Evolutionary conservation across 2,888 invertebrate species (phyloP), one percentile per base, ranked within the genome.

Genomic region (Hofmannophila pseudospretella): DNA sequence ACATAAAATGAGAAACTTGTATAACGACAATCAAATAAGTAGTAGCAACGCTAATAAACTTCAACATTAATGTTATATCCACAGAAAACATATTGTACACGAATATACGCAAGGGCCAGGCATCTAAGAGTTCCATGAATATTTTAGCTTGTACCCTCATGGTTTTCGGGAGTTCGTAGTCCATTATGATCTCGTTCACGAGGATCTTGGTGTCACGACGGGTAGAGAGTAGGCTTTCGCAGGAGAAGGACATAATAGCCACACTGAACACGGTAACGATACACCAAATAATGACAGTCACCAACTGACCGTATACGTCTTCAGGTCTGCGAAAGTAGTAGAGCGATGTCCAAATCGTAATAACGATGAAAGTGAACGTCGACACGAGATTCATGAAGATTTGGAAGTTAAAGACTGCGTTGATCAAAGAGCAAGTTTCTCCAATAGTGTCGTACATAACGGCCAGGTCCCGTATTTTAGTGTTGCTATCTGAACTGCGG

Each of bases 1-100:
- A 70, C 12, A 62, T 31, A 39, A 76, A 68, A 48, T 75, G 71
- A 30, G 67, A 67, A 26, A 77, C 53, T 54, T 82, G 82, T 44
- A 81, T 67, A 20, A 78, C 68, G 11, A 81, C 64, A 51, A 82
- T 77, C 32, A 80, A 61, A 45, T 78, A 81, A 0, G 80, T 77
- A 0, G 79, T 75, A n/a, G 75, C 68, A 2, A 79, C 67, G 43
- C 75, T 78, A 22, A 79, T 64, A 39, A 78, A 81, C 36, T 78
- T 79, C 5, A 80, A 52, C 53, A 79, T 67, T 2, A 82, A 47
- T 1, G 72, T 72, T 14, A 79, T 65, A 42, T 82, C 74, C 2
- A 82, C 62, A 3, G 68, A 59, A 42, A 78, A 73, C 71, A 81
- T 72, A 36, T 77, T 69, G 35, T 70, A 81, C 2, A 73, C 53